Evolutionary conservation across 2,113 vertebrate species (phyloP).

Genomic region (Trogon melanurus): DNA sequence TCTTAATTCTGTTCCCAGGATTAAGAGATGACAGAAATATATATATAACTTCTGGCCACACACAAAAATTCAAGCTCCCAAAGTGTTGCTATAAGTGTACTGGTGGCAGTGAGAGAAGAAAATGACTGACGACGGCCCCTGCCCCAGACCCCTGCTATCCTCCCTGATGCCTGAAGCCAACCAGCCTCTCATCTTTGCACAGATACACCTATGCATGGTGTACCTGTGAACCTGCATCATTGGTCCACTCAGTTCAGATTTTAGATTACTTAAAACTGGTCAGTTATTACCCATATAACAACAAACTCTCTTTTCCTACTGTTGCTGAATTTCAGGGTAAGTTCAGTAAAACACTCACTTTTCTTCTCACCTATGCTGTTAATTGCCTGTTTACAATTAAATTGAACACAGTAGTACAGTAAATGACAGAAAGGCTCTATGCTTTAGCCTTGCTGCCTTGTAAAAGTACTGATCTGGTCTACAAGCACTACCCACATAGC

Average conservation of each 20-base stretch:
- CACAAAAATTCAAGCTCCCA: background rate
- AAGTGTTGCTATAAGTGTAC: rapidly evolving
- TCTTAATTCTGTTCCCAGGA: background rate
- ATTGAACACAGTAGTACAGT: constrained; percentile 23
- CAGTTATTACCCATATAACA: background rate
- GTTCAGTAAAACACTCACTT: background rate
- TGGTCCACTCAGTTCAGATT: background rate
- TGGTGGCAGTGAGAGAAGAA: background rate
- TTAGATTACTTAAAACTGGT: background rate
- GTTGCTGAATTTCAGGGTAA: background rate
- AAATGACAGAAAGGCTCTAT: background rate
- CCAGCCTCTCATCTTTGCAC: background rate
- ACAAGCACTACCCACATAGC: background rate
- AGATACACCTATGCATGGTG: background rate
- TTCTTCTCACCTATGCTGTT: constrained; percentile 22
- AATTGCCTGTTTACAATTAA: constrained; percentile 15
- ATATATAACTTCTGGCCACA: background rate
- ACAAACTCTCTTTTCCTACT: background rate
- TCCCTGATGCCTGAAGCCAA: background rate
- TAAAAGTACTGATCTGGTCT: background rate
- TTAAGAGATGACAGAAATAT: background rate
- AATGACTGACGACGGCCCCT: rapidly evolving
- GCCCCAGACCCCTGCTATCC: background rate
- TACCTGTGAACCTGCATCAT: rapidly evolving
- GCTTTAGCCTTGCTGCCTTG: background rate